Evolutionary conservation across 2,113 vertebrate genomes (phyloP).

Genomic region (Osmerus eperlanus): DNA sequence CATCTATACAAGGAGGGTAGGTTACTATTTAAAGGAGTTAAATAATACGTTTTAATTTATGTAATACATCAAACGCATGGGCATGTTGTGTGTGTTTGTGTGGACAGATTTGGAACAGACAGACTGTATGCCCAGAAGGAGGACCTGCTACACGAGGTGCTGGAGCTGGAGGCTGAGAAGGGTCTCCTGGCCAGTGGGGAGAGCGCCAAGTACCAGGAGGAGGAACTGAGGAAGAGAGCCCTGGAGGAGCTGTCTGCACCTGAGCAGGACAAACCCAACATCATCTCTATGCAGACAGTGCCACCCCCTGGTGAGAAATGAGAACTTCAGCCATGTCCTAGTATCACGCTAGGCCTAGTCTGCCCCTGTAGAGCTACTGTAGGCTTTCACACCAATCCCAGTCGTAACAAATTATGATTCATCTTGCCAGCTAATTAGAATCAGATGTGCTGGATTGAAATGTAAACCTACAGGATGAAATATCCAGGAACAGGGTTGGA

Average conservation of each 20-base stretch:
- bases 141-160: slow-evolving; percentile 74
- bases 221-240: slow-evolving; percentile 61
- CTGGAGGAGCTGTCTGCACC: slow-evolving; percentile 62
- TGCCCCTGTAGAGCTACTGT: no score
- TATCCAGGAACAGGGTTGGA: no score
- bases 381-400: no score
- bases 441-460: no score
- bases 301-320: slow-evolving; percentile 37
- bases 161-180: slow-evolving; percentile 75
- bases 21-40: not conserved
- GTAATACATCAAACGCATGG: not conserved
- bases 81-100: not conserved
- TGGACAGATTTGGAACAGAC: slow-evolving; percentile 72
- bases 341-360: no score
- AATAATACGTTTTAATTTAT: no score
- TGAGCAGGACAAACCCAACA: slow-evolving; percentile 68
- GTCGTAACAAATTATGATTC: no score
- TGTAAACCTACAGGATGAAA: no score
- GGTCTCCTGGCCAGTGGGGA: slow-evolving; percentile 58
- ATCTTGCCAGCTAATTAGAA: no score
- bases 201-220: slow-evolving; percentile 65
- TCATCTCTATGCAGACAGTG: slow-evolving; percentile 47
- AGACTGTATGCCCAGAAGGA: slow-evolving; percentile 75
- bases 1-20: not conserved
- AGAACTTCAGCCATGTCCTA: not conserved